Conservation (phyloP, 2,113 vertebrate species). For the Bothrops jararaca region DNA sequence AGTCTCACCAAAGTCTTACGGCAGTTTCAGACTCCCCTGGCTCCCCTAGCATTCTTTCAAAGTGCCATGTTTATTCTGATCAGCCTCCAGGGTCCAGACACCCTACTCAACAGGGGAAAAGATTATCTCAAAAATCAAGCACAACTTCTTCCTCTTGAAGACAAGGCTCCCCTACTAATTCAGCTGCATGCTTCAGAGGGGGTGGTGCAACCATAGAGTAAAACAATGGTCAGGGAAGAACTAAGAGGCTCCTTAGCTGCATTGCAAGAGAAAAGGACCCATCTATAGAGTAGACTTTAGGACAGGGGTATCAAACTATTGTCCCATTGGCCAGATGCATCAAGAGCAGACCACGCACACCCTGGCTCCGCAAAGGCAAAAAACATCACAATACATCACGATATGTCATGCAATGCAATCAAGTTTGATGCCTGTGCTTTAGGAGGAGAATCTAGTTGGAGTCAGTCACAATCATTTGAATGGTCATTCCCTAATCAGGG, state of each 20-base stretch:
- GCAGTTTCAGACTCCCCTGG: conserved; percentile 14
- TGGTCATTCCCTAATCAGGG: conserved; percentile 57
- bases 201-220: conserved; percentile 13
- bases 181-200: conserved; percentile 64
- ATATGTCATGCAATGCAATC: too few relatives aligned
- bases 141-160: background rate
- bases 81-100: background rate
- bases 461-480: conserved; percentile 70
- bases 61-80: background rate
- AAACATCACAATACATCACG: too few relatives aligned
- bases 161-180: background rate
- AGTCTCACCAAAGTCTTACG: background rate
- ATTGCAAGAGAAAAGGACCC: conserved; percentile 32
- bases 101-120: background rate
- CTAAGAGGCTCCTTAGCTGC: conserved; percentile 61
- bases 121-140: background rate
- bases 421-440: too few relatives aligned
- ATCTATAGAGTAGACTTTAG: conserved; percentile 25
- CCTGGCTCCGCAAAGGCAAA: too few relatives aligned
- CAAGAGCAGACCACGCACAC: too few relatives aligned
- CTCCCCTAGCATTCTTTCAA: conserved; percentile 31
- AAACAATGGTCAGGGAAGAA: conserved; percentile 43
- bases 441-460: conserved; percentile 59
- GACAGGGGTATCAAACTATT: too few relatives aligned
- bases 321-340: too few relatives aligned